Conservation (phyloP, 2,797 vertebrate genomes). For the Diplodus sargus region DNA sequence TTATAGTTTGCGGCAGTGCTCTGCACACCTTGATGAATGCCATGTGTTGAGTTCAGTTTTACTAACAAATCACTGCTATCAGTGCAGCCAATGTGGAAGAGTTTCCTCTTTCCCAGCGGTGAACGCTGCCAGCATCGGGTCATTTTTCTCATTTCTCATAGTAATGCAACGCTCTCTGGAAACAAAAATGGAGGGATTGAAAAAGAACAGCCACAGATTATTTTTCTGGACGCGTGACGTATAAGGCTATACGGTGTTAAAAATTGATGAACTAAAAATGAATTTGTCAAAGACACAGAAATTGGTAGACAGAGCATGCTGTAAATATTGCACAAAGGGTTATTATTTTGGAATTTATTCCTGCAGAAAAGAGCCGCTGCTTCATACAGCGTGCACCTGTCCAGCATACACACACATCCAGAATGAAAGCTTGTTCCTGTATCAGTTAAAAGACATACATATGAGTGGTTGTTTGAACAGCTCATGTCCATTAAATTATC, state of each 20-base stretch:
- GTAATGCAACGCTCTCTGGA: conserved; percentile 23
- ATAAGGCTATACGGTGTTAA: conserved; percentile 22
- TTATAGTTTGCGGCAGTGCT: background rate
- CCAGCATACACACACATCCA: background rate
- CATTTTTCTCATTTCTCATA: conserved; percentile 35
- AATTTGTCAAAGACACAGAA: conserved; percentile 28
- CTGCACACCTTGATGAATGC: conserved; percentile 23
- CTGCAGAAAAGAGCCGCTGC: conserved; percentile 9
- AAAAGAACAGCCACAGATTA: conserved; percentile 27
- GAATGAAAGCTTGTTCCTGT: conserved; percentile 1
- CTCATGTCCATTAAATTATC: background rate
- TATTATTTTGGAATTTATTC: conserved; percentile 32
- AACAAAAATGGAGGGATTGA: conserved; percentile 35
- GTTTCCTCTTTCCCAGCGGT: conserved; percentile 14
- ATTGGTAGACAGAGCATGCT: conserved; percentile 2
- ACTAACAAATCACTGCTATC: conserved; percentile 32
- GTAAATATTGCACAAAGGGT: conserved; percentile 36
- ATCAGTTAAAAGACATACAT: conserved; percentile 5
- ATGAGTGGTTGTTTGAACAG: background rate
- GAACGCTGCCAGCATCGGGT: conserved; percentile 3
- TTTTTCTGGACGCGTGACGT: conserved; percentile 22
- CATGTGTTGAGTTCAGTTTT: conserved; percentile 12
- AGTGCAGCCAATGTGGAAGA: conserved; percentile 19
- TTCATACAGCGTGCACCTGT: conserved; percentile 13
- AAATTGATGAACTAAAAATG: conserved; percentile 33